These are phyloP conservation scores for Mycetomoellerius zeteki DNA, from an alignment of 1,140 invertebrate genomes.

Conservation along the genomic window DNA sequence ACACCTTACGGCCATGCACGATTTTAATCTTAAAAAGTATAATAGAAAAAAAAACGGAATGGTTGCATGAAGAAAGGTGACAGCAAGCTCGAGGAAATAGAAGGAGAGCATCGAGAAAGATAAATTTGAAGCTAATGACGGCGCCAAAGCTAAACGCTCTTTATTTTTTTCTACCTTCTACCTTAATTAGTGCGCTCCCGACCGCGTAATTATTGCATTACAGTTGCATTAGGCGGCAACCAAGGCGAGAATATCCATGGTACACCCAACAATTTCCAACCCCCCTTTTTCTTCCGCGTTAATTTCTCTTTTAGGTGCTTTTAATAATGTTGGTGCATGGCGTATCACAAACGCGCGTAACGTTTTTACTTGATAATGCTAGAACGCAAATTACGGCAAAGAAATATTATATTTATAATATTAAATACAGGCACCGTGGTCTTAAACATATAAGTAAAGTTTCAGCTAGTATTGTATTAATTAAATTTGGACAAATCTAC, in stretches of 20 bases:
- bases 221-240: conserved; percentile 47
- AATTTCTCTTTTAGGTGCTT: conserved; percentile 17
- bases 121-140: conserved; percentile 1
- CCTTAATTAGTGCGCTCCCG: conserved; percentile 50
- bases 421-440: background rate
- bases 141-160: conserved; percentile 39
- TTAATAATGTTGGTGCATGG: background rate
- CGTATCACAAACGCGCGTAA: conserved; percentile 20
- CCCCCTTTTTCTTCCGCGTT: conserved; percentile 9
- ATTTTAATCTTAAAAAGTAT: conserved; percentile 44
- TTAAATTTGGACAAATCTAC: background rate
- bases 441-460: background rate
- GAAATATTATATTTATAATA: conserved; percentile 17
- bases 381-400: conserved; percentile 10
- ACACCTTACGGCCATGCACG: conserved; percentile 6
- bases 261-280: conserved; percentile 39
- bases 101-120: no score
- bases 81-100: background rate
- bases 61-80: background rate
- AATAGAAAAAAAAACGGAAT: conserved; percentile 6
- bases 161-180: conserved; percentile 18
- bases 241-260: conserved; percentile 10
- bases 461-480: background rate
- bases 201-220: conserved; percentile 59
- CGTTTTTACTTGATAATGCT: conserved; percentile 28